These are phyloP conservation scores for Syrphus vitripennis DNA, from an alignment of 2,888 invertebrate genomes.

Conservation along the genomic window DNA sequence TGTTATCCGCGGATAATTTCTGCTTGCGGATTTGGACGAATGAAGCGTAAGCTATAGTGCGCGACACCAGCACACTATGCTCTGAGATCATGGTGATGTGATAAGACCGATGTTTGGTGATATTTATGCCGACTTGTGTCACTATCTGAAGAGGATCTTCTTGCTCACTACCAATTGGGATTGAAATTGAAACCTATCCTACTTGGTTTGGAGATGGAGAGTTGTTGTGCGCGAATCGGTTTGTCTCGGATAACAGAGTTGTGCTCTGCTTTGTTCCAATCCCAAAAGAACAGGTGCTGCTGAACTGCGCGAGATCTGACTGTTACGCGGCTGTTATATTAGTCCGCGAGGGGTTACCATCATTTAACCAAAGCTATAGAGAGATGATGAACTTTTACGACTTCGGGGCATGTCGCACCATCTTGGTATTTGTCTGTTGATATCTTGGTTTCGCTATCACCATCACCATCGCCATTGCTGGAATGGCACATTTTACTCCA, in stretches of 20 bases:
- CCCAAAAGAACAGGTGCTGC: slow-evolving; percentile 45
- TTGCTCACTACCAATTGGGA: slow-evolving; percentile 70
- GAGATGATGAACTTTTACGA: slow-evolving; percentile 68
- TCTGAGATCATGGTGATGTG: slow-evolving; percentile 36
- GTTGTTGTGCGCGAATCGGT: slow-evolving; percentile 19
- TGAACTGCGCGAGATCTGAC: neutral
- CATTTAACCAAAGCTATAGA: slow-evolving; percentile 7
- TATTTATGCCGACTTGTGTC: slow-evolving; percentile 70
- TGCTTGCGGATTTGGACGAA: slow-evolving; percentile 47
- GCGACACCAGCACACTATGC: slow-evolving; percentile 28
- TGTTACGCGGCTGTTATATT: slow-evolving; percentile 35
- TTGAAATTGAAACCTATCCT: slow-evolving; percentile 63
- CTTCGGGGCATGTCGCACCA: slow-evolving; percentile 49
- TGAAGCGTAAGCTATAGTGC: slow-evolving; percentile 34
- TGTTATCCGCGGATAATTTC: slow-evolving; percentile 63
- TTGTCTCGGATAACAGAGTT: slow-evolving; percentile 52
- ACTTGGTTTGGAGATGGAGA: slow-evolving; percentile 2
- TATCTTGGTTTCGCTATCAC: slow-evolving; percentile 64
- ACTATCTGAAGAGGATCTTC: slow-evolving; percentile 63
- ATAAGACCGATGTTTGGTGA: slow-evolving; percentile 62
- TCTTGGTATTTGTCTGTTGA: slow-evolving; percentile 48
- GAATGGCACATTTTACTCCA: slow-evolving; percentile 47
- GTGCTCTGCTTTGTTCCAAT: neutral
- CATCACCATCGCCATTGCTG: slow-evolving; percentile 43
- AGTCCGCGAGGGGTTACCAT: slow-evolving; percentile 27